Evolutionary conservation across 1,140 invertebrate species (phyloP), one percentile per base, ranked within the genome.

Genomic region (Drosophila simulans): DNA sequence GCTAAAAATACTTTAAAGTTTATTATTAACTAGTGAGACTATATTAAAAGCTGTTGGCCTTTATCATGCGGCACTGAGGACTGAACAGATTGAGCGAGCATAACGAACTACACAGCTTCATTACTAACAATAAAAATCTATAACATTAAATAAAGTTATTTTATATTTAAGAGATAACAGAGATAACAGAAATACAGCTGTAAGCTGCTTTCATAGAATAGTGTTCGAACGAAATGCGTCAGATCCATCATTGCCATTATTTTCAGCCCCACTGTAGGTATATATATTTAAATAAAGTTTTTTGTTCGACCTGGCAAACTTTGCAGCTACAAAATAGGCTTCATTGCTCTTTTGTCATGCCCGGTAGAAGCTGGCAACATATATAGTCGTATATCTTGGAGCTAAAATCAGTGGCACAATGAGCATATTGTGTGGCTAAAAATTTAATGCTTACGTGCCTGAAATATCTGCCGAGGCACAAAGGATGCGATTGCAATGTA

Each of bases 371-470:
- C 52, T 39, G 60, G 40, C 17, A 17, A 2, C 17, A 27, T 39
- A 68, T 51, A 53, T 45, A 43, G 42, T 12, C 40, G 58, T 51
- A 79, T 80, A 78, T 82, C 79, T 82, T 64, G 48, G 22, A 66
- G 73, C 79, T 82, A 77, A 79, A 82, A 82, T 82, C 79, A 82
- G 66, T 77, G 73, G 42, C 51, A 81, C 78, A 82, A 77, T 81
- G 60, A 72, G 60, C 73, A 75, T 66, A 82, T 82, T 82, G 68
- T 82, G 49, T 74, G 79, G 60, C 54, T 69, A 58, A 59, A 69
- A 82, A 82, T 82, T 43, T 77, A 82, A 82, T 74, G 79, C 79
- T 78, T 77, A 82, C 79, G 79, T 82, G 79, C 80, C 79, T 82
- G 68, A 81, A 63, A 68, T 82, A 65, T 82, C 49, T 56, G 60